These are phyloP conservation scores for Anoplopoma fimbria DNA, from an alignment of 2,113 vertebrate genomes.

Conservation along the genomic window DNA sequence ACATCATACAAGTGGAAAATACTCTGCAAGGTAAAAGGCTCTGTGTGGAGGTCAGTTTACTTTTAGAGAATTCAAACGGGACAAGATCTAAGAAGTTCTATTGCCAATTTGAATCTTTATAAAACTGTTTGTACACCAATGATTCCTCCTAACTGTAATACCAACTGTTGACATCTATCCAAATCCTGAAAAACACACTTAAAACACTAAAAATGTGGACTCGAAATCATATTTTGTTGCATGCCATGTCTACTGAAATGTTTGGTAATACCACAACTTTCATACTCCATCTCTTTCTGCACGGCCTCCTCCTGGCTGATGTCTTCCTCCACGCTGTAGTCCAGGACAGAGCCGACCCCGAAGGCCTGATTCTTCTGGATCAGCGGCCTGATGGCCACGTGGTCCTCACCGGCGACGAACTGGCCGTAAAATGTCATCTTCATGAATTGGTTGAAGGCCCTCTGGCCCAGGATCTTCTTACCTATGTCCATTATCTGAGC, in stretches of 20 bases:
- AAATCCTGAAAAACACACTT: not conserved
- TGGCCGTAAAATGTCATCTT: conserved; percentile 96
- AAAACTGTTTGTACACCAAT: not conserved
- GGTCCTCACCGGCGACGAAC: conserved; percentile 95
- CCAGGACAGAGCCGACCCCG: conserved; percentile 91
- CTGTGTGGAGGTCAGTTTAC: not conserved
- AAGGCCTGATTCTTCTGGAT: conserved; percentile 87
- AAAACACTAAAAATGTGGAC: not conserved
- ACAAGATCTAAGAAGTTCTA: not conserved
- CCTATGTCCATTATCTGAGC: conserved; percentile 85
- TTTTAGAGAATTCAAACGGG: not conserved
- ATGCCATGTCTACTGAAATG: not conserved
- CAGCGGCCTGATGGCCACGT: conserved; percentile 88
- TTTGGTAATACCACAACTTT: not conserved
- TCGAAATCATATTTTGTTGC: not conserved
- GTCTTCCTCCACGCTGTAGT: conserved; percentile 92
- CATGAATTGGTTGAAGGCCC: conserved; percentile 88
- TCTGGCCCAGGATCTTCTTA: conserved; percentile 85
- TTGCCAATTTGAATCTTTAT: not conserved
- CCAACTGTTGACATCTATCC: not conserved
- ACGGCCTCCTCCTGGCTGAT: conserved; percentile 81
- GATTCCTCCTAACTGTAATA: not conserved
- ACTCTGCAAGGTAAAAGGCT: not conserved
- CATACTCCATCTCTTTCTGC: conserved; percentile 84
- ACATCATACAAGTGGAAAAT: conserved; percentile 24